Base-by-base conservation (phyloP, 64 coral and sea anemone genomes). In the Actinia equina region DNA sequence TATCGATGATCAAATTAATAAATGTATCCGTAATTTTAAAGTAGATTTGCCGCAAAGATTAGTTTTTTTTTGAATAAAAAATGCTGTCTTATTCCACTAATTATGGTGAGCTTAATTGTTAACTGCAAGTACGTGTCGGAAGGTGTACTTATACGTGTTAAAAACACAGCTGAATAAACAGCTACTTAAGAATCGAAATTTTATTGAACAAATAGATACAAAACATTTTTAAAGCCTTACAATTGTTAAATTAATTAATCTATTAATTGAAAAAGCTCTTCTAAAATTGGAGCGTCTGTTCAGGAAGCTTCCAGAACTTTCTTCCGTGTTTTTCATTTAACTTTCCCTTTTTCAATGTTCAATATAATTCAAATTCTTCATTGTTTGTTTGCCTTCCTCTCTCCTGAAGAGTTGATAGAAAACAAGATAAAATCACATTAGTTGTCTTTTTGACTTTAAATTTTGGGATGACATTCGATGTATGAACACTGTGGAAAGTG, bases 181-280 rank as follows among this genome's bases (percentile, higher is more conserved):
- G 11, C 10, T 74, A 74, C n/a, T 42, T 74, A 15, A 30, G 27
- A 14, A 74, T 65, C 9, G 1, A 74, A 27, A 15, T 74, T 69
- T 74, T 74, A 74, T 74, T 74, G 69, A 74, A 74, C 69, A 74
- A 74, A 74, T 74, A 71, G 37, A 71, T 71, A 71, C 67, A 71
- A 64, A 64, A 64, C 18, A 64, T 64, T 64, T 22, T 74, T 74
- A 74, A 37, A 74, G 69, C 25, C 25, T 74, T 41, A 74, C 25
- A 74, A 74, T 74, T 30, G 26, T 74, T 41, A 7, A 74, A 74
- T 74, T 74, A 30, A 27, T 74, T 74, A 74, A 74, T 74, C 13
- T 15, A 13, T 74, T 25, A 71, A 30, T 30, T 27, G 8, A 20
- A 13, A 30, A 27, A 26, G 12, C 25, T 74, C 41, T 14, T 8